Base-by-base conservation (phyloP, 2,113 vertebrate species). In the Megalops atlanticus region DNA sequence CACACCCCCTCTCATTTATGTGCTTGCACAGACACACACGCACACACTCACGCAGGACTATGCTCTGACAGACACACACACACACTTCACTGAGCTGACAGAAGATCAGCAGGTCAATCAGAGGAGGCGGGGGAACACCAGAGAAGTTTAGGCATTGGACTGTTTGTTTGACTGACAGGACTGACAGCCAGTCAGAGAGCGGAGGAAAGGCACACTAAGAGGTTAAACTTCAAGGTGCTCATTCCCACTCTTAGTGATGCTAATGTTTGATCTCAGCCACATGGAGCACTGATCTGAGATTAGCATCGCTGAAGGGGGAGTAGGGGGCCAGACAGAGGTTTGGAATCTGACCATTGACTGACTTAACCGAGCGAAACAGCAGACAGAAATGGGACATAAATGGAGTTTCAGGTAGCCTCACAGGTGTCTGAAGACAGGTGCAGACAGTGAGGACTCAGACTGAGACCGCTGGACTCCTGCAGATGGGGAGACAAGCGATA, bases 211-310 rank as follows among this genome's bases (percentile, higher is more conserved):
- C 5, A 74, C 14, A 31, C 38, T 31, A 15, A n/a, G 24, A 77
- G 5, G 16, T 77, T 24, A 1, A 24, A 54, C 36, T 10, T 16
- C 11, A 39, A 54, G 12, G 40, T 33, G 49, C 49, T 1, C 49
- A 16, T 16, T 49, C 47, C 47, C 47, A 11, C 47, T 49, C 18
- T 49, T 16, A n/a, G 4, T 4, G n/a, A n/a, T n/a, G n/a, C n/a
- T n/a, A n/a, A n/a, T n/a, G n/a, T n/a, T n/a, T n/a, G n/a, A n/a
- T n/a, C 45, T 49, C 45, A n/a, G 35, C 11, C 3, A 27, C 24
- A 64, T 3, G 27, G 39, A 70, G 31, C 74, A 45, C 77, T 76
- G 80, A 75, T 64, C 45, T 41, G 78, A 72, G 52, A 47, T 77
- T 4, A 47, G 71, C 36, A 4, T 27, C 31, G 69, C 27, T 38